These are phyloP conservation scores for Drosophila aff. DNA, from an alignment of 1,140 invertebrate genomes.

Conservation along the genomic window DNA sequence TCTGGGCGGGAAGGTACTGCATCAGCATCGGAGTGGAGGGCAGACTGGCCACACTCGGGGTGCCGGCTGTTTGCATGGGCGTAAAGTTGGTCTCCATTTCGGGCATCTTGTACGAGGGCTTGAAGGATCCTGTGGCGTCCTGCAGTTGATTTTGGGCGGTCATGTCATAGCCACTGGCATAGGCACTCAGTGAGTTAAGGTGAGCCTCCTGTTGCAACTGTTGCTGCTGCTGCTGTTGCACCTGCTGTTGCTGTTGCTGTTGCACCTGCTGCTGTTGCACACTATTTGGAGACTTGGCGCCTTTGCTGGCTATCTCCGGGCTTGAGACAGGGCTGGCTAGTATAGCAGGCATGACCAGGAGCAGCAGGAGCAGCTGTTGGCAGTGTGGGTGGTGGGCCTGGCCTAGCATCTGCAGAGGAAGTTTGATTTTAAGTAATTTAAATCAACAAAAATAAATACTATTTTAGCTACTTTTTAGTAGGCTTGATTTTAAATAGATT, in stretches of 20 bases:
- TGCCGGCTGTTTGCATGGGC: constrained; percentile 63
- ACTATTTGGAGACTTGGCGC: constrained; percentile 57
- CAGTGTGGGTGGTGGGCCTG: constrained; percentile 6
- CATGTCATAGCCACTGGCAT: constrained; percentile 71
- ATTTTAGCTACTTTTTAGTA: background rate
- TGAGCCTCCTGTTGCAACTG: constrained; percentile 60
- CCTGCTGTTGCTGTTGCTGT: constrained; percentile 42
- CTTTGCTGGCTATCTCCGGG: constrained; percentile 69
- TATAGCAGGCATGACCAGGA: constrained; percentile 23
- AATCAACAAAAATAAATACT: background rate
- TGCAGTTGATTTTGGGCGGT: constrained; percentile 8
- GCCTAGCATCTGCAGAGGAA: constrained; percentile 44
- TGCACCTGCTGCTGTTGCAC: constrained; percentile 57
- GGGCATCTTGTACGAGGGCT: constrained; percentile 79
- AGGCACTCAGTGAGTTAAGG: constrained; percentile 74
- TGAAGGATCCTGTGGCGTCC: constrained; percentile 42
- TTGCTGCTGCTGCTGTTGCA: constrained; percentile 22
- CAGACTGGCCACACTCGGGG: constrained; percentile 38
- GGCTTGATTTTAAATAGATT: background rate
- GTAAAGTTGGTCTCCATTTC: constrained; percentile 82
- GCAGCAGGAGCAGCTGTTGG: constrained; percentile 36
- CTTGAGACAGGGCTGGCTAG: constrained; percentile 62
- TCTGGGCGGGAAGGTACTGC: constrained; percentile 81
- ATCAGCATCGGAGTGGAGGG: constrained; percentile 87
- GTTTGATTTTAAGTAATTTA: background rate